Conservation (phyloP, 2,113 vertebrate species). For the Morone saxatilis region DNA sequence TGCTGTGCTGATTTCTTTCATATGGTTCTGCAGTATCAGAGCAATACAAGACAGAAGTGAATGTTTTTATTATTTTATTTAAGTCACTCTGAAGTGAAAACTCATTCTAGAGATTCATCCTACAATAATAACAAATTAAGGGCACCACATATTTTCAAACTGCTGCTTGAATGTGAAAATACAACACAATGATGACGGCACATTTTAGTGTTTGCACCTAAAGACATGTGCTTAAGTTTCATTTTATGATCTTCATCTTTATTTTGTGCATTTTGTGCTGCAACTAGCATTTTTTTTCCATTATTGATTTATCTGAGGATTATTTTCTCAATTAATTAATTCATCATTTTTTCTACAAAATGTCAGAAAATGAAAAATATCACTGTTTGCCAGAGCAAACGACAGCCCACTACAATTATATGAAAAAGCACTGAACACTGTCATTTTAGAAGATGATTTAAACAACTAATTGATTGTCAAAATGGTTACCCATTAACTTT, state of each 20-base stretch:
- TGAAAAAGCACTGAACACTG: background rate
- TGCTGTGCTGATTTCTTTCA: constrained; percentile 44
- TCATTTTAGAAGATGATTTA: background rate
- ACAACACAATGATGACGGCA: background rate
- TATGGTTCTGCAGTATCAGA: background rate
- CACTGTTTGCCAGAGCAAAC: background rate
- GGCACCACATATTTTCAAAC: background rate
- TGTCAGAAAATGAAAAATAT: background rate
- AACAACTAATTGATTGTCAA: background rate
- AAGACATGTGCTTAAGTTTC: background rate
- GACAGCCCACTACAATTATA: background rate
- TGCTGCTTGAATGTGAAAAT: background rate
- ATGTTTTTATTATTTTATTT: background rate
- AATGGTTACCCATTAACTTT: no score
- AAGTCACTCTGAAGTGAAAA: constrained; percentile 16
- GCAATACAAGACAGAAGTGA: background rate
- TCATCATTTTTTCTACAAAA: no score
- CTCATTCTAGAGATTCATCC: constrained; percentile 31
- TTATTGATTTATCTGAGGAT: background rate
- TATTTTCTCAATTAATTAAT: background rate
- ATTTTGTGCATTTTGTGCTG: background rate
- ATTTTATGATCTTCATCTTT: background rate
- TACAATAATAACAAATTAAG: background rate
- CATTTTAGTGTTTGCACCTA: no score
- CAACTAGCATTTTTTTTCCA: background rate